Conservation (phyloP, 2,113 vertebrate species). For the Dicaeum eximium region DNA sequence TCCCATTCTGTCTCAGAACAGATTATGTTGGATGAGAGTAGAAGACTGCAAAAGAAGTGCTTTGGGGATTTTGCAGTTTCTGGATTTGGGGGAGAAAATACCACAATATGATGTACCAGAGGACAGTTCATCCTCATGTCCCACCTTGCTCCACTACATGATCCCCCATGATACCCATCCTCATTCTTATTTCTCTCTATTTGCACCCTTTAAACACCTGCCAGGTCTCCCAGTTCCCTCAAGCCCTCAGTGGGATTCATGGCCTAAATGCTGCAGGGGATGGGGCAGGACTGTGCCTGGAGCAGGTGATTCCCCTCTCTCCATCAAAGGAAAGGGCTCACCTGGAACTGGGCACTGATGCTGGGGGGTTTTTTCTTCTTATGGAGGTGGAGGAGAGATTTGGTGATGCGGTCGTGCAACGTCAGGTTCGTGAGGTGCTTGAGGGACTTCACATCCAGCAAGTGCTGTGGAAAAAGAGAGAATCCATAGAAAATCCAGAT, state of each 20-base stretch:
- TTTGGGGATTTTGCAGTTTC: background rate
- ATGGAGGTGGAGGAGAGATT: slow-evolving; percentile 95
- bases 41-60: background rate
- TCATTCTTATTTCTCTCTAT: background rate
- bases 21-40: background rate
- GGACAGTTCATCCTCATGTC: background rate
- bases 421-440: slow-evolving; percentile 94
- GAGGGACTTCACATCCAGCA: slow-evolving; percentile 93
- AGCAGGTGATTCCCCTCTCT: background rate
- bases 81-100: rapidly evolving
- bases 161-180: rapidly evolving
- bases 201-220: background rate
- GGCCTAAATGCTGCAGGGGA: background rate
- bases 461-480: slow-evolving; percentile 74
- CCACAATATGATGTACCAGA: background rate
- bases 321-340: slow-evolving; percentile 40
- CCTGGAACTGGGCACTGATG: slow-evolving; percentile 98
- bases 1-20: background rate
- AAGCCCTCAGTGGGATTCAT: background rate
- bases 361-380: slow-evolving; percentile 99
- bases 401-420: slow-evolving; percentile 94
- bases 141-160: background rate
- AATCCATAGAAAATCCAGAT: background rate
- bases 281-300: background rate
- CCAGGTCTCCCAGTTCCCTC: background rate